Conservation (phyloP, 2,113 vertebrate species). For the Perca fluviatilis region DNA sequence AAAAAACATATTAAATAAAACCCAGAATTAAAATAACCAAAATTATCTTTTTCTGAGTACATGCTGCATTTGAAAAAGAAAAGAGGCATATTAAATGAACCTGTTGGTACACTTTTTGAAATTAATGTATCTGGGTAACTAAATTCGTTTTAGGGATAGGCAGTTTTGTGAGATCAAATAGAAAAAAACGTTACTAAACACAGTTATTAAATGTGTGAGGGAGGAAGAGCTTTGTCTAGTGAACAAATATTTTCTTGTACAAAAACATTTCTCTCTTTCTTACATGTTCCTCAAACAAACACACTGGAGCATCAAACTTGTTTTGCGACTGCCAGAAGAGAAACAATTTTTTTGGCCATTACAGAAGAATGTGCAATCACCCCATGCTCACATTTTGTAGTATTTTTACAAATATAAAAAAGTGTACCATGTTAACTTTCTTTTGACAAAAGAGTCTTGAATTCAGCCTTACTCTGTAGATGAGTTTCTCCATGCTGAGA, state of each 20-base stretch:
- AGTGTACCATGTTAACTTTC: background rate
- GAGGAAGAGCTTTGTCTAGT: constrained; percentile 5
- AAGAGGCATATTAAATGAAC: background rate
- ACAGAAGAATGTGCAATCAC: background rate
- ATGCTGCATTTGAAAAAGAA: background rate
- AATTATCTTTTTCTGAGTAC: background rate
- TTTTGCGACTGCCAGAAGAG: background rate
- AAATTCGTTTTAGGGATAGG: background rate
- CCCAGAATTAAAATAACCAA: background rate
- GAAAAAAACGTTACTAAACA: constrained; percentile 7
- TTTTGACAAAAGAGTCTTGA: background rate
- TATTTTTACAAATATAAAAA: background rate
- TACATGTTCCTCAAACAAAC: constrained; percentile 29
- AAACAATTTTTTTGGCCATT: background rate
- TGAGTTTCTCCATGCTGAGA: constrained; percentile 78
- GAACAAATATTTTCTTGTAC: constrained; percentile 28
- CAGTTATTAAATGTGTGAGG: background rate
- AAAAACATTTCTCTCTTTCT: constrained; percentile 30
- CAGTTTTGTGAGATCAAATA: constrained; percentile 13
- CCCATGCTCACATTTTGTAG: background rate
- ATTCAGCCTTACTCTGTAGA: constrained; percentile 79
- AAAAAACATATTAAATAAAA: background rate
- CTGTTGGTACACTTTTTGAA: background rate
- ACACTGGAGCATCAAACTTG: background rate
- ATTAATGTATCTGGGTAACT: background rate